A percentile compares a stretch with the other conserved stretches of the same genome.
Conservation (phyloP, 2,888 invertebrate genomes). For the Eilema depressum region DNA sequence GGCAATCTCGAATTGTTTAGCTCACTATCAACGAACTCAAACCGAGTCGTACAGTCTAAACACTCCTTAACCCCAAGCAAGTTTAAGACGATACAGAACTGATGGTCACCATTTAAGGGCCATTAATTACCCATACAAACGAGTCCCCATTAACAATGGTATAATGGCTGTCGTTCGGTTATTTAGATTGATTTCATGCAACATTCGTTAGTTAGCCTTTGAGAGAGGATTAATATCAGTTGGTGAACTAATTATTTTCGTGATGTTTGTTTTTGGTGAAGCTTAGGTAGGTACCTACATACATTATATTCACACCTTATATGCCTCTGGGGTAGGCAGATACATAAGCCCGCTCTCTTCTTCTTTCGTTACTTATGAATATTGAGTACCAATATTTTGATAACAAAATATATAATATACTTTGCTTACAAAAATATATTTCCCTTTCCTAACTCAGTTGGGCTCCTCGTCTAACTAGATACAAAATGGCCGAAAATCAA, state of each 20-base stretch:
- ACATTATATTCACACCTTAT: neutral
- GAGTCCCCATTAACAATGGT: constrained; percentile 58
- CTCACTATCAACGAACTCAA: neutral
- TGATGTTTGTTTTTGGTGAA: constrained; percentile 25
- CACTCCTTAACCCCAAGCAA: constrained; percentile 34
- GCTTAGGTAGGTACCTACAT: neutral
- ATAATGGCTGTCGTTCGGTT: constrained; percentile 52
- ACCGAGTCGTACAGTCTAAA: constrained; percentile 16
- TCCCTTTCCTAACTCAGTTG: too few relatives aligned
- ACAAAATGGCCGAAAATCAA: too few relatives aligned
- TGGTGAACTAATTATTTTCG: constrained; percentile 36
- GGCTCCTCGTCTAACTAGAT: too few relatives aligned
- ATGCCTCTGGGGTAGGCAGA: too few relatives aligned
- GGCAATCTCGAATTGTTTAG: too few relatives aligned
- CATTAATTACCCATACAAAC: constrained; percentile 66
- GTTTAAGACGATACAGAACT: constrained; percentile 54
- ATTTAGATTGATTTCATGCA: constrained; percentile 51
- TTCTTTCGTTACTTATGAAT: too few relatives aligned
- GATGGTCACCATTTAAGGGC: constrained; percentile 57
- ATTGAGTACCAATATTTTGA: too few relatives aligned
- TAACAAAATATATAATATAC: too few relatives aligned
- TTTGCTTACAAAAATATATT: too few relatives aligned
- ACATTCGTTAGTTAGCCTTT: constrained; percentile 48
- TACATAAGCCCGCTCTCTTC: too few relatives aligned
- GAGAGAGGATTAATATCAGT: constrained; percentile 47